Evolutionary conservation across 2,888 invertebrate genomes (phyloP).

Genomic region (Liodrosophila aerea): DNA sequence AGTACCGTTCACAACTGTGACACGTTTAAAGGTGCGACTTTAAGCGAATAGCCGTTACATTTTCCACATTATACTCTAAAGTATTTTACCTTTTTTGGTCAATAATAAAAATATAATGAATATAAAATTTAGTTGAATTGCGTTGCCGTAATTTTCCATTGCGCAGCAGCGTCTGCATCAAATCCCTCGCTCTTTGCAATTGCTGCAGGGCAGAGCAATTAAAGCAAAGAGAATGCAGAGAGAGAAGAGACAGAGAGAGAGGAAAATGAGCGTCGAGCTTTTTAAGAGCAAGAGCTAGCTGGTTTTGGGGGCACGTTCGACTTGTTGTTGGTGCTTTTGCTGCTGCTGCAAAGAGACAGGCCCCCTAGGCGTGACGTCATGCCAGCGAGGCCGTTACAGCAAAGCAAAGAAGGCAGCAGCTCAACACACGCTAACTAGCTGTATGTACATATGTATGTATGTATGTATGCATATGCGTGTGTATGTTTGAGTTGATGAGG

Average conservation of each 20-base stretch:
- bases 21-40: slow-evolving; percentile 61
- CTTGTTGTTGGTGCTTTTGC: slow-evolving; percentile 18
- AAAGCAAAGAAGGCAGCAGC: slow-evolving; percentile 12
- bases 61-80: not conserved
- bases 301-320: slow-evolving; percentile 69
- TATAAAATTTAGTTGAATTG: too few relatives aligned
- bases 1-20: slow-evolving; percentile 52
- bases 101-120: too few relatives aligned
- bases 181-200: slow-evolving; percentile 1
- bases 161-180: slow-evolving; percentile 5
- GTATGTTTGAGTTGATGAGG: not conserved
- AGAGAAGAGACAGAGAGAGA: slow-evolving; percentile 23
- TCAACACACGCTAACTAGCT: slow-evolving; percentile 37
- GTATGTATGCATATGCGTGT: too few relatives aligned
- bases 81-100: too few relatives aligned
- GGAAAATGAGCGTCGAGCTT: slow-evolving; percentile 8
- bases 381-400: slow-evolving; percentile 58
- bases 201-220: slow-evolving; percentile 56
- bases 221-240: not conserved
- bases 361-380: slow-evolving; percentile 79
- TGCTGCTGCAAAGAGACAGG: slow-evolving; percentile 51
- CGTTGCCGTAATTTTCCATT: slow-evolving; percentile 1
- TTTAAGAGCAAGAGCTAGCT: slow-evolving; percentile 44
- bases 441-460: not conserved
- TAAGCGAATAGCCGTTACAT: slow-evolving; percentile 25